These are phyloP conservation scores for Astropecten irregularis DNA, from an alignment of 53 echinoderm and acorn worm genomes.

Conservation along the genomic window DNA sequence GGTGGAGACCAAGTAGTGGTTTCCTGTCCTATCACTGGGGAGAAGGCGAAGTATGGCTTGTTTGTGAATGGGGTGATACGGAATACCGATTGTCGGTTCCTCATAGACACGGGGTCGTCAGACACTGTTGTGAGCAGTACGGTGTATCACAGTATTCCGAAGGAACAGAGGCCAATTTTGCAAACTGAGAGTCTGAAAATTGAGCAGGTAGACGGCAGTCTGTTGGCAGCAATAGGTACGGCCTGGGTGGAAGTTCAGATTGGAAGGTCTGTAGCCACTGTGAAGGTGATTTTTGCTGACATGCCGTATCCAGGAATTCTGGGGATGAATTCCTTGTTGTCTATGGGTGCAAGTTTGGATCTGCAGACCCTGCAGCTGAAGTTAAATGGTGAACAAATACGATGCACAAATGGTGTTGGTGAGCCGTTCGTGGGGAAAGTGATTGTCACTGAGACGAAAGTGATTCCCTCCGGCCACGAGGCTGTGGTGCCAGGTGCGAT, in stretches of 20 bases:
- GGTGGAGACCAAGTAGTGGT: background rate
- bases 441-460: background rate
- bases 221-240: conserved; percentile 27
- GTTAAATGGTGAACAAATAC: conserved; percentile 24
- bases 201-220: conserved; percentile 52
- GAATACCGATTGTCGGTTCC: conserved; percentile 10
- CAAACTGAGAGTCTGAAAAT: background rate
- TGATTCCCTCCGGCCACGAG: conserved; percentile 44
- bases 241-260: conserved; percentile 48
- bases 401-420: background rate
- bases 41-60: conserved; percentile 12
- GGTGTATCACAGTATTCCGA: conserved; percentile 41
- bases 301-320: conserved; percentile 20
- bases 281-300: conserved; percentile 67
- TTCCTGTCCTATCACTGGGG: background rate
- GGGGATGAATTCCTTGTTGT: conserved; percentile 45
- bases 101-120: conserved; percentile 66
- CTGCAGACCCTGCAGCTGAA: conserved; percentile 10
- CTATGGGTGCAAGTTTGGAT: conserved; percentile 1
- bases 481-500: conserved; percentile 8
- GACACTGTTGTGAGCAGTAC: conserved; percentile 48
- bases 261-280: conserved; percentile 6
- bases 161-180: conserved; percentile 32
- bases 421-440: conserved; percentile 17
- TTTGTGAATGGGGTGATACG: conserved; percentile 52